A percentile compares a stretch with the other conserved stretches of the same genome.
Evolutionary conservation across 2,797 vertebrate genomes (phyloP).

Genomic region (Tinamus major): DNA sequence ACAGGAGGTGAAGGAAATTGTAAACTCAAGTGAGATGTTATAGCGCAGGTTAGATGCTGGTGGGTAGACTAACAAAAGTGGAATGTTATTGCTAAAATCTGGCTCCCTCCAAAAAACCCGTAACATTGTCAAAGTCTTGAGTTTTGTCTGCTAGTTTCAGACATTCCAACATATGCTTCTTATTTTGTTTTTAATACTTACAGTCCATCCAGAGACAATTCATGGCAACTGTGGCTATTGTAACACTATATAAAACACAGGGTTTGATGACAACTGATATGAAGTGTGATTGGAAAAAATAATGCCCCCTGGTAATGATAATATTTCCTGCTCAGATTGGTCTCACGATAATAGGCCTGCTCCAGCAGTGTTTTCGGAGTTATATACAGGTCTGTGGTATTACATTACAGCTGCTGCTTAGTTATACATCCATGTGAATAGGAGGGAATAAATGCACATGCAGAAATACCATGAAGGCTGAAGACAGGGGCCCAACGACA

Average conservation of each 20-base stretch:
- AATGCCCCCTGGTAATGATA: conserved; percentile 73
- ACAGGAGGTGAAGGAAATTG: conserved; percentile 62
- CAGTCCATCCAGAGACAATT: conserved; percentile 73
- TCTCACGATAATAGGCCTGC: conserved; percentile 73
- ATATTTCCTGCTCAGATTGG: conserved; percentile 74
- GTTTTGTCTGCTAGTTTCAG: conserved; percentile 69
- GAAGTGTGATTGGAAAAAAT: conserved; percentile 72
- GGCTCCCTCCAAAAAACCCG: conserved; percentile 64
- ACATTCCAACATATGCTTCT: conserved; percentile 74
- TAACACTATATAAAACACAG: conserved; percentile 75
- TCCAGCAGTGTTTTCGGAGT: conserved; percentile 65
- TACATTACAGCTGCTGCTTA: conserved; percentile 70
- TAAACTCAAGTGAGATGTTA: conserved; percentile 59
- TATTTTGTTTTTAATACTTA: conserved; percentile 76
- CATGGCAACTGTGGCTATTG: conserved; percentile 71
- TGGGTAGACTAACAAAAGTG: conserved; percentile 64
- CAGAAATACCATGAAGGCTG: conserved; percentile 23
- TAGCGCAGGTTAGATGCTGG: conserved; percentile 64
- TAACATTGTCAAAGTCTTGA: conserved; percentile 51
- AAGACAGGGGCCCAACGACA: not conserved
- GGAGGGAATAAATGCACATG: conserved; percentile 8
- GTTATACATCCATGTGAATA: conserved; percentile 61
- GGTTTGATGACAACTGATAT: conserved; percentile 70
- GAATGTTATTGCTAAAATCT: conserved; percentile 72
- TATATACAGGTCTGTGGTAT: conserved; percentile 65